phyloP scores from a whole-genome alignment of 2,797 vertebrate genomes.

The Naso thynnoides region DNA sequence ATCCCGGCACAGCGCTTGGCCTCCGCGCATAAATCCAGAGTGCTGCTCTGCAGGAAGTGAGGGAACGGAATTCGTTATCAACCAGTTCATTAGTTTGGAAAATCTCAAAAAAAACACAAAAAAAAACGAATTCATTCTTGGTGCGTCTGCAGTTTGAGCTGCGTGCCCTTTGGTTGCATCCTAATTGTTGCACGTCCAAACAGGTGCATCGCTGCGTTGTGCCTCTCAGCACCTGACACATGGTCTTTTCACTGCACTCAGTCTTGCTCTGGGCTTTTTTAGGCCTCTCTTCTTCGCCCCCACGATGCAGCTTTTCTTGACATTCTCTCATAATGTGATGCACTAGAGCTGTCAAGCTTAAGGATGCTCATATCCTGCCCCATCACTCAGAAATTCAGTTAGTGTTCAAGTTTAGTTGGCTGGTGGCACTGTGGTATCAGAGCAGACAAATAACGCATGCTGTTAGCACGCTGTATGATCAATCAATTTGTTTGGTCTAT shows the following conservation, averaged over 20 bases:
- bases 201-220: background rate
- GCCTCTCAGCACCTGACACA: background rate
- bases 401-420: slow-evolving; percentile 15
- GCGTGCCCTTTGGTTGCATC: slow-evolving; percentile 19
- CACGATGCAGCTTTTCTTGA: slow-evolving; percentile 50
- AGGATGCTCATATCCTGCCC: slow-evolving; percentile 31
- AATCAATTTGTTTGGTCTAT: background rate
- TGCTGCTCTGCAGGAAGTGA: slow-evolving; percentile 41
- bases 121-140: slow-evolving; percentile 18
- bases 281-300: slow-evolving; percentile 53
- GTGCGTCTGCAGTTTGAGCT: slow-evolving; percentile 34
- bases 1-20: slow-evolving; percentile 41
- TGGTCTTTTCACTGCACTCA: slow-evolving; percentile 28
- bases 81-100: slow-evolving; percentile 64
- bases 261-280: slow-evolving; percentile 49
- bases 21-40: slow-evolving; percentile 34
- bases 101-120: slow-evolving; percentile 36
- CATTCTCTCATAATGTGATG: slow-evolving; percentile 58
- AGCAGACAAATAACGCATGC: background rate
- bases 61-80: slow-evolving; percentile 58
- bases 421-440: background rate
- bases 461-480: too few species aligned
- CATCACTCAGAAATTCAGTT: slow-evolving; percentile 25
- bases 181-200: slow-evolving; percentile 11
- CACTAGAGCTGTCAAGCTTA: slow-evolving; percentile 48